Percentiles rank a stretch among this genome's conserved stretches.
Evolutionary conservation across 35 echinoderm and acorn worm species (phyloP).

Genomic region (Heliocidaris erythrogramma): DNA sequence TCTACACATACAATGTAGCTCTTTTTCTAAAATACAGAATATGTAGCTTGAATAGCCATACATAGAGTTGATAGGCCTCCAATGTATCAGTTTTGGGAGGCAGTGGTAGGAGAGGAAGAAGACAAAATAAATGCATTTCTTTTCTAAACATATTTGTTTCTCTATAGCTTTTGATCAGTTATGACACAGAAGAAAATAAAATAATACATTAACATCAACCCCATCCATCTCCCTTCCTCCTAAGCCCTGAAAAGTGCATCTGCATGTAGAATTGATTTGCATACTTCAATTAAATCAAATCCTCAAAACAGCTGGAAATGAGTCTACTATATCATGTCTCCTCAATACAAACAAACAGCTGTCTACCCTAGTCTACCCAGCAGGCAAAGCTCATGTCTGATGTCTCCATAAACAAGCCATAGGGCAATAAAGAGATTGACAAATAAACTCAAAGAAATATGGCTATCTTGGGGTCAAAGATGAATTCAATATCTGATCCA

Average conservation of each 20-base stretch:
- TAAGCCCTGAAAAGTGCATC: not conserved
- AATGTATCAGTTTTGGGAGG: not conserved
- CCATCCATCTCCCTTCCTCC: not conserved
- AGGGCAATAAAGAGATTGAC: not conserved
- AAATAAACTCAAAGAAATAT: not conserved
- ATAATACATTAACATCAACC: not conserved
- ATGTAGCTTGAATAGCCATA: not conserved
- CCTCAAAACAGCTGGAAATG: not conserved
- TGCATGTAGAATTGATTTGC: not conserved
- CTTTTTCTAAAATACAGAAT: no score
- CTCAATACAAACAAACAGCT: slow-evolving; percentile 11
- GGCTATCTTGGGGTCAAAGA: not conserved
- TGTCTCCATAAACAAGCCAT: not conserved
- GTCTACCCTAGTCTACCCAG: not conserved
- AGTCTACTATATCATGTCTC: slow-evolving; percentile 6
- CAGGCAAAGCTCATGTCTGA: not conserved
- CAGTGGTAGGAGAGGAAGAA: not conserved
- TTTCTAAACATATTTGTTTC: not conserved
- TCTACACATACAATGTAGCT: no score
- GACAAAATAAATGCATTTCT: not conserved
- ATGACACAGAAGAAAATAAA: not conserved
- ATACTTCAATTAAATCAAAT: not conserved
- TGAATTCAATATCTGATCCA: not conserved
- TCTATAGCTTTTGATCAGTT: no score
- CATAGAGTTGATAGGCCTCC: no score